phyloP scores from a whole-genome alignment of 2,113 vertebrate species.

The Girardinichthys multiradiatus region DNA sequence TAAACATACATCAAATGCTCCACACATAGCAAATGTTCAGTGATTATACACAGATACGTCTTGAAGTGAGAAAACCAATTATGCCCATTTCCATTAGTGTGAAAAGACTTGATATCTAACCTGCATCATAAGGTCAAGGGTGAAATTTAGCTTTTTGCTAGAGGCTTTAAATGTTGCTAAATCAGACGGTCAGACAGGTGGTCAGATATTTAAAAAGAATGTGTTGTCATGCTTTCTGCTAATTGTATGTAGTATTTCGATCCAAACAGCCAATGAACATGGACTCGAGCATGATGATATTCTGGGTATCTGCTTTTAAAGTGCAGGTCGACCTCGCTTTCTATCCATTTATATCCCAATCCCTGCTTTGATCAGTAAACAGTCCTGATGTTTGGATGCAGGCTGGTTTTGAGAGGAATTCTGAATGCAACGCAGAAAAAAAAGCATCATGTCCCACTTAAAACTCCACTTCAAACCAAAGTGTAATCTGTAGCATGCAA shows the following conservation, averaged over 20 bases:
- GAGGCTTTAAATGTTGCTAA: constrained; percentile 21
- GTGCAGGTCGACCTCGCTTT: constrained; percentile 17
- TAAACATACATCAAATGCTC: constrained; percentile 44
- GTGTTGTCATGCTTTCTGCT: constrained; percentile 17
- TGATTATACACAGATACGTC: constrained; percentile 32
- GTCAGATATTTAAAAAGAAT: not conserved
- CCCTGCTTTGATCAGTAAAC: constrained; percentile 49
- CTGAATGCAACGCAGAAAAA: constrained; percentile 33
- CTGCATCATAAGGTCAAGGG: constrained; percentile 19
- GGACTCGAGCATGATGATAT: constrained; percentile 9
- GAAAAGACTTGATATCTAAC: constrained; percentile 35
- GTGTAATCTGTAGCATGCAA: constrained; percentile 73
- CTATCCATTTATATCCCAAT: constrained; percentile 33
- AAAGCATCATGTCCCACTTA: constrained; percentile 68
- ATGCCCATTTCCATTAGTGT: constrained; percentile 43
- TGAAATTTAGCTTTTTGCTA: constrained; percentile 7
- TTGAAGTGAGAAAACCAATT: constrained; percentile 57
- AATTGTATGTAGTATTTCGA: not conserved
- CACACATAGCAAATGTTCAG: constrained; percentile 20
- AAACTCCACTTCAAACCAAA: constrained; percentile 74
- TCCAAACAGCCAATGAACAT: constrained; percentile 10
- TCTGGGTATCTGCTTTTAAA: constrained; percentile 14
- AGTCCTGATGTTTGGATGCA: constrained; percentile 49
- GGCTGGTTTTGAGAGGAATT: constrained; percentile 40
- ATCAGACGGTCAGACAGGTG: constrained; percentile 35